Evolutionary conservation across 1,140 invertebrate genomes (phyloP), one percentile per base, ranked within the genome.

Genomic region (Asbolus verrucosus): DNA sequence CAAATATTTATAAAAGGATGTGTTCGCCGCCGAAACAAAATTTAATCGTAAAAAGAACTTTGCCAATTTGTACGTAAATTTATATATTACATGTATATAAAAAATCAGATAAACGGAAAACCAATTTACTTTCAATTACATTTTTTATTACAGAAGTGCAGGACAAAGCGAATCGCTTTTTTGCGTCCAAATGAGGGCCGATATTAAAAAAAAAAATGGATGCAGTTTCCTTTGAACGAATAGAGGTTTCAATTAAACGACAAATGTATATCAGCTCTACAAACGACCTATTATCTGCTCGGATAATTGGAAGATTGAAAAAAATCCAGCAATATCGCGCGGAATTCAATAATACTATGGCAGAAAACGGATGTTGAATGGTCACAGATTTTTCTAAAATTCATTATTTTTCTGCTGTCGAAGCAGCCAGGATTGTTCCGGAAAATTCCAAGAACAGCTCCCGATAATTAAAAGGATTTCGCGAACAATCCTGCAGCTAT

Each of bases 331-430:
- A 54, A 46, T 46, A 46, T 46, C 16, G 41, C 41, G 41, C 27
- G 31, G 36, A 62, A 62, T 38, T 62, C 60, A 62, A 62, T 62
- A 54, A 27, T 13, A 54, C 46, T 21, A 54, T n/a, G n/a, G 46
- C 46, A 46, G 41, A 27, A 46, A 46, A 19, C 41, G 41, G 41
- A 46, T 46, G 41, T 46, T 46, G 46, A 54, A 30, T 27, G 46
- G 46, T 27, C 46, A 27, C 46, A 27, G 46, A 54, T 54, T 54
- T 43, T 54, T 54, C 19, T 54, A 54, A 54, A 54, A 54, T 46
- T 21, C 21, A 54, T 54, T 54, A 54, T 54, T 54, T 54, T 54
- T 27, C 46, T 15, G 46, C 46, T 54, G 46, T 11, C 46, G 46
- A 54, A 54, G 46, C 46, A 54, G 19, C n/a, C n/a, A 1, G 21